These are phyloP conservation scores for Platycheirus albimanus DNA, from an alignment of 2,888 invertebrate species.

Conservation along the genomic window DNA sequence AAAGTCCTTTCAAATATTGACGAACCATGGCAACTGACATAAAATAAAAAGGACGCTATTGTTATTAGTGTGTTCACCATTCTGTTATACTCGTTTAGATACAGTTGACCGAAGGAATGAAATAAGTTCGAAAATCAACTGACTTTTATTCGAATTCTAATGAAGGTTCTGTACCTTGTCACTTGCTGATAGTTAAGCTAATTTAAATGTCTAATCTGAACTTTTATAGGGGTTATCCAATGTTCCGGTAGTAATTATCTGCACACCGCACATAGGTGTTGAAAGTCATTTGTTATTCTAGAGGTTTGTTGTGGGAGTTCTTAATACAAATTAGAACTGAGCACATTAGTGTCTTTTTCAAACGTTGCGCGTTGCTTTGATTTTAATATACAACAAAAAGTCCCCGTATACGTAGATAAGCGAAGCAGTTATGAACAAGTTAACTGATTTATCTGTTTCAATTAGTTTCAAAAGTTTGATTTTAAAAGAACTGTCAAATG, in stretches of 20 bases:
- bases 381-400: too few species aligned
- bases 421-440: too few species aligned
- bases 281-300: conserved; percentile 21
- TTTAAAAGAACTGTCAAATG: too few species aligned
- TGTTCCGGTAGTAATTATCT: conserved; percentile 23
- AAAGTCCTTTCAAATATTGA: conserved; percentile 78
- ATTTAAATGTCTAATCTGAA: conserved; percentile 49
- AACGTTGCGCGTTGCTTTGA: neutral
- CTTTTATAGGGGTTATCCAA: conserved; percentile 48
- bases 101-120: conserved; percentile 16
- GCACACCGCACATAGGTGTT: conserved; percentile 5
- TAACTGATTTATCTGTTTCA: too few species aligned
- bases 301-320: conserved; percentile 11
- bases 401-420: too few species aligned
- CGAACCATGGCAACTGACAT: conserved; percentile 24
- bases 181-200: conserved; percentile 24
- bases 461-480: too few species aligned
- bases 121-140: neutral
- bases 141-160: conserved; percentile 51
- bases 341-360: neutral
- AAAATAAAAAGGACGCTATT: conserved; percentile 12
- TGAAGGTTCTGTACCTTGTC: conserved; percentile 18
- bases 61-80: conserved; percentile 32
- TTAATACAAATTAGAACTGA: neutral
- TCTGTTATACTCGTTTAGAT: too few species aligned